A percentile compares a stretch with the other conserved stretches of the same genome.
These are phyloP conservation scores for Anas flavirostris DNA, from an alignment of 2,797 vertebrate species.

Conservation along the genomic window DNA sequence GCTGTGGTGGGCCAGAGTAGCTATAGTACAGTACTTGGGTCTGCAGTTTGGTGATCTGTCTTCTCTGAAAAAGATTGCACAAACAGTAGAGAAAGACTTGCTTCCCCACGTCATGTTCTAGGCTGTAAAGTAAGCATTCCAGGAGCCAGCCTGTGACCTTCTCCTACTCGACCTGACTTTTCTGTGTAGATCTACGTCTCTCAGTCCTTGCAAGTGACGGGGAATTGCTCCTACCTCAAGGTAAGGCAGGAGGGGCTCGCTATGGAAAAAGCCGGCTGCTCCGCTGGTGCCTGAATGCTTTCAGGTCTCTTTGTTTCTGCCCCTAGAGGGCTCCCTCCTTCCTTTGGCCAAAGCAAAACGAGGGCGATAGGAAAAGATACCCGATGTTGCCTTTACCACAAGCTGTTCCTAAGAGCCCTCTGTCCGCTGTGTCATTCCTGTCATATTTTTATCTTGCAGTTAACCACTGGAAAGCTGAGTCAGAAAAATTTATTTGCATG, in stretches of 20 bases:
- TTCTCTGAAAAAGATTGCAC: background rate
- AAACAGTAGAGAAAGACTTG: background rate
- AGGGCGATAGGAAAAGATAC: fast-evolving
- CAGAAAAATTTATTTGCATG: background rate
- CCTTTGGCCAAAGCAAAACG: background rate
- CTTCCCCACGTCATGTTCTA: background rate
- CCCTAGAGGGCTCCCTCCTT: conserved; percentile 62
- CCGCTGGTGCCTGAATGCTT: background rate
- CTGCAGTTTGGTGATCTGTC: background rate
- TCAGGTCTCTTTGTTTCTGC: background rate
- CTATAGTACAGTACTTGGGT: background rate
- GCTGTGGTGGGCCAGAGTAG: background rate
- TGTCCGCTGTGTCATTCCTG: fast-evolving
- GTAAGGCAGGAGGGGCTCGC: background rate
- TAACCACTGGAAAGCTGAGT: background rate
- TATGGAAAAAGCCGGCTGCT: background rate
- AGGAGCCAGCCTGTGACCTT: background rate
- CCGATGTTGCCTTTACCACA: fast-evolving
- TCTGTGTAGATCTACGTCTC: fast-evolving
- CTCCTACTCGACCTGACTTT: background rate
- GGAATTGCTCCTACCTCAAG: background rate
- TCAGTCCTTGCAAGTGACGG: fast-evolving
- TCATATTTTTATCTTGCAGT: fast-evolving
- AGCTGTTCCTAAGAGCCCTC: fast-evolving
- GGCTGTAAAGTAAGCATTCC: background rate